Percentiles rank a stretch among this genome's conserved stretches.
Evolutionary conservation across 2,113 vertebrate genomes (phyloP).

Genomic region (Taxidea taxus): DNA sequence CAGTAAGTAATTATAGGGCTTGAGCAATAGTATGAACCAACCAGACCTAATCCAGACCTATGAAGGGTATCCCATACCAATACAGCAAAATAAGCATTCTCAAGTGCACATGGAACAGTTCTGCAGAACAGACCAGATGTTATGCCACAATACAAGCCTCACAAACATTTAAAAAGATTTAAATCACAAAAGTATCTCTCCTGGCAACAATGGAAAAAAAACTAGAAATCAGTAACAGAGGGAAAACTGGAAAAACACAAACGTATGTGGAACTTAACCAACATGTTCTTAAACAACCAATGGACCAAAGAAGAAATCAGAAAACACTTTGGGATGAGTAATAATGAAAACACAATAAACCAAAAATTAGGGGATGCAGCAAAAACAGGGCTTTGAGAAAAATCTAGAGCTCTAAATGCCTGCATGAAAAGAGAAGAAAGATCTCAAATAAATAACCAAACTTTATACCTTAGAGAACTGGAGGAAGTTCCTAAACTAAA

Average conservation of each 20-base stretch:
- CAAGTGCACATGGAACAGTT: neutral
- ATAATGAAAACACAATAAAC: neutral
- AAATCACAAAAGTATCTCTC: neutral
- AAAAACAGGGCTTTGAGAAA: neutral
- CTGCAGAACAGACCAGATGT: neutral
- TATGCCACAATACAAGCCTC: neutral
- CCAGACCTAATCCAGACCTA: neutral
- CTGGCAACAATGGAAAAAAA: neutral
- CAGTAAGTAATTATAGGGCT: neutral
- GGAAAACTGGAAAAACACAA: neutral
- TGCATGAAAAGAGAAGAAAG: neutral
- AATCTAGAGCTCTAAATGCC: neutral
- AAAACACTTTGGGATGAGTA: neutral
- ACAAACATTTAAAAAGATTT: neutral
- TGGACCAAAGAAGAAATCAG: neutral
- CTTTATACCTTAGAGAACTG: neutral
- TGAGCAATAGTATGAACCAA: neutral
- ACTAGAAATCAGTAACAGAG: neutral
- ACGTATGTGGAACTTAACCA: neutral
- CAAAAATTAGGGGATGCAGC: neutral
- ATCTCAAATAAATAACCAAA: neutral
- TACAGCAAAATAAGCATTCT: neutral
- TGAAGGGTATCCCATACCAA: neutral
- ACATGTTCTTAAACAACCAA: neutral
- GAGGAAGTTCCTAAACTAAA: neutral